Evolutionary conservation across 2,888 invertebrate species (phyloP), one percentile per base, ranked within the genome.

Genomic region (Silvanus unidentatus): DNA sequence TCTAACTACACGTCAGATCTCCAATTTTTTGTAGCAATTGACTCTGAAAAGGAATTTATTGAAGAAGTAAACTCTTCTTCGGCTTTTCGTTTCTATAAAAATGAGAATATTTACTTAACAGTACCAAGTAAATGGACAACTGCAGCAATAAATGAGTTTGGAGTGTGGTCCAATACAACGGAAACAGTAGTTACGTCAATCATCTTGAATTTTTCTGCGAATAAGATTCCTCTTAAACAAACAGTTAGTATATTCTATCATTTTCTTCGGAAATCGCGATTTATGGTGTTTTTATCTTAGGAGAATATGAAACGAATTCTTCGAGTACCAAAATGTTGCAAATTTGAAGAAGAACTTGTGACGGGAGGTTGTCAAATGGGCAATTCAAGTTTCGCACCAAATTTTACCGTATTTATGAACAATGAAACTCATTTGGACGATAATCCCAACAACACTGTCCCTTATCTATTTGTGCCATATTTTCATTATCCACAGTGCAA

Each of bases 241-340:
- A n/a, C n/a, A n/a, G n/a, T n/a, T n/a, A n/a, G n/a, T n/a, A n/a
- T n/a, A n/a, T n/a, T n/a, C n/a, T n/a, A n/a, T n/a, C n/a, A n/a
- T n/a, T n/a, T n/a, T n/a, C n/a, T n/a, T n/a, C n/a, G n/a, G n/a
- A n/a, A n/a, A n/a, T n/a, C n/a, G n/a, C n/a, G n/a, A n/a, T n/a
- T n/a, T n/a, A n/a, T n/a, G n/a, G n/a, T n/a, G n/a, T n/a, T n/a
- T n/a, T n/a, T n/a, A 42, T 50, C 52, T 14, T 32, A 54, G 58
- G 36, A 42, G 40, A 53, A 57, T 32, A 11, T 3, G 4, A 32
- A n/a, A 32, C n/a, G 4, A 9, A 32, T 12, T 32, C 12, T 32
- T 32, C 52, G 58, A 5, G 47, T 63, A 4, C 60, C 58, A 13
- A 63, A 63, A 50, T 65, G 65, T 40, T 59, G 59, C 40, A 16